A percentile compares a stretch with the other conserved stretches of the same genome.
Conservation (phyloP, 2,113 vertebrate species). For the Vulpes ferrilata region DNA sequence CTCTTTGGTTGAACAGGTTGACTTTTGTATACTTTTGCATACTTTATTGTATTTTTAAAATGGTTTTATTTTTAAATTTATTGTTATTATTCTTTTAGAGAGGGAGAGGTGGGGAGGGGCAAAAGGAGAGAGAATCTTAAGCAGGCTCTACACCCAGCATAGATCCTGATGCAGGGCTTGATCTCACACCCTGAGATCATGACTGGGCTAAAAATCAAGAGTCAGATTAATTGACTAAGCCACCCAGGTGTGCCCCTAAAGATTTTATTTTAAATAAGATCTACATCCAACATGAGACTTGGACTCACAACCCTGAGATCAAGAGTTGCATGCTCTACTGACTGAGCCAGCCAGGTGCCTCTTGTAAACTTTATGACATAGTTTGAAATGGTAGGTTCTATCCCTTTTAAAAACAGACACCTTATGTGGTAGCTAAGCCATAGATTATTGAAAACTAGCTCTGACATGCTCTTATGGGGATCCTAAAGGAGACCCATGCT, state of each 20-base stretch:
- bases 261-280: background rate
- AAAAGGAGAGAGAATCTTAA: background rate
- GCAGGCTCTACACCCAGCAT: no score
- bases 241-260: background rate
- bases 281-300: background rate
- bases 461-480: background rate
- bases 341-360: background rate
- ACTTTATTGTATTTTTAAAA: background rate
- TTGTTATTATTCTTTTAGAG: background rate
- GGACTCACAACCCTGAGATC: background rate
- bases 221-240: background rate
- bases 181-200: background rate
- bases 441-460: background rate
- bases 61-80: background rate
- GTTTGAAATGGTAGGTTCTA: background rate
- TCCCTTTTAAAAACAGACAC: background rate
- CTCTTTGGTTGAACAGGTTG: slow-evolving; percentile 11
- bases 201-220: background rate
- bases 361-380: background rate
- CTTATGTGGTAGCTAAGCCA: background rate
- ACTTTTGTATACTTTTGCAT: background rate
- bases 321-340: background rate
- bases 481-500: background rate
- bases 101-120: background rate
- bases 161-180: no score